Conservation (phyloP, 2,797 vertebrate species). For the Catamblyrhynchus diadema region DNA sequence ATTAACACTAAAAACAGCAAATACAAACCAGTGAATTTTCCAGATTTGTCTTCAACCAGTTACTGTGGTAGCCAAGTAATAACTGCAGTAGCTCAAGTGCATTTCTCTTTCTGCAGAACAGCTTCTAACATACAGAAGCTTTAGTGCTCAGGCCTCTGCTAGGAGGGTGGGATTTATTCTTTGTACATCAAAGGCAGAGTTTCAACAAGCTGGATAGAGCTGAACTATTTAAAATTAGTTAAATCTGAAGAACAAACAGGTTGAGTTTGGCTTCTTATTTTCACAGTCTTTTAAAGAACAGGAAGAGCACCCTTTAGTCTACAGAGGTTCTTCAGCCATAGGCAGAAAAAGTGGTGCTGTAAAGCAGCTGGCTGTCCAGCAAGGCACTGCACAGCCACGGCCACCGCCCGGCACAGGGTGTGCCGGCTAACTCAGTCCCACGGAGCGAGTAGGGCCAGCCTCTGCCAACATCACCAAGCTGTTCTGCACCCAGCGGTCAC, state of each 20-base stretch:
- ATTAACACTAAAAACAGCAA: background rate
- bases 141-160: background rate
- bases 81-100: background rate
- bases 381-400: background rate
- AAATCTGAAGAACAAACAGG: background rate
- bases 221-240: background rate
- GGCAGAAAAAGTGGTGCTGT: background rate
- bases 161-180: background rate
- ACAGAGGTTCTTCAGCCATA: background rate
- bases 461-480: background rate
- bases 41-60: background rate
- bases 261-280: background rate
- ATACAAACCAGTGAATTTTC: background rate
- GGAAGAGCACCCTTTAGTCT: background rate
- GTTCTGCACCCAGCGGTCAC: background rate
- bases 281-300: background rate
- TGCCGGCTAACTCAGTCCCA: rapidly evolving
- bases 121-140: background rate
- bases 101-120: background rate
- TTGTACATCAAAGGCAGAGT: background rate
- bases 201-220: background rate
- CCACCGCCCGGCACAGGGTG: rapidly evolving
- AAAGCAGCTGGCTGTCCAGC: background rate
- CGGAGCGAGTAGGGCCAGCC: background rate
- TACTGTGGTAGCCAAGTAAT: background rate